Conservation (phyloP, 2,888 invertebrate genomes). For the Ennomos quercinarius region DNA sequence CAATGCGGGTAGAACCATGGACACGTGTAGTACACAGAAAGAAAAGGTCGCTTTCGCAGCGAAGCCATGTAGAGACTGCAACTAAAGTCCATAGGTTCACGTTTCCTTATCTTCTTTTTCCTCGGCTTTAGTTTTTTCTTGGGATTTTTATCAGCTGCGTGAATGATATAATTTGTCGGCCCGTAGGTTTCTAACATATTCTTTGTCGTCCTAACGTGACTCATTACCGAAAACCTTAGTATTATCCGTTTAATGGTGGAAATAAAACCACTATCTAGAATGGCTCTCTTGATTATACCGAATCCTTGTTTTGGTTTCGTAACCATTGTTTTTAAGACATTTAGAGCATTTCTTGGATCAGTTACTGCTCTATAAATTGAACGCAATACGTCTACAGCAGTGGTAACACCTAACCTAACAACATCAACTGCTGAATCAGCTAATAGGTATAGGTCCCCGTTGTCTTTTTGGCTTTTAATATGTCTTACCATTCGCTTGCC, state of each 20-base stretch:
- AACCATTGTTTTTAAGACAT: conserved; percentile 32
- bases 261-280: conserved; percentile 37
- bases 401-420: conserved; percentile 31
- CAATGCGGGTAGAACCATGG: conserved; percentile 66
- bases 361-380: conserved; percentile 37
- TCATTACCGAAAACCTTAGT: conserved; percentile 39
- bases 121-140: conserved; percentile 37
- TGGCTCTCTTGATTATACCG: conserved; percentile 29
- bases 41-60: conserved; percentile 53
- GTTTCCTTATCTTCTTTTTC: conserved; percentile 7
- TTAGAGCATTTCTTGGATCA: conserved; percentile 42
- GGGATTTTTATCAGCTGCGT: conserved; percentile 43
- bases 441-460: conserved; percentile 36
- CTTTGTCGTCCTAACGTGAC: conserved; percentile 27
- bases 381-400: conserved; percentile 26
- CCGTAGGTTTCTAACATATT: conserved; percentile 40
- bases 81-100: conserved; percentile 43
- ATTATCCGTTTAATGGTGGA: conserved; percentile 44
- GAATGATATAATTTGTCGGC: conserved; percentile 43
- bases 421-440: conserved; percentile 44
- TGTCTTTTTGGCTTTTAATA: conserved; percentile 34
- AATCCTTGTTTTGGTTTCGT: conserved; percentile 37
- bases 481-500: conserved; percentile 35
- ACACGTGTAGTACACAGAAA: conserved; percentile 52
- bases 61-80: conserved; percentile 59